Base-by-base conservation (phyloP, 2,888 invertebrate species). In the Nomada fucata region DNA sequence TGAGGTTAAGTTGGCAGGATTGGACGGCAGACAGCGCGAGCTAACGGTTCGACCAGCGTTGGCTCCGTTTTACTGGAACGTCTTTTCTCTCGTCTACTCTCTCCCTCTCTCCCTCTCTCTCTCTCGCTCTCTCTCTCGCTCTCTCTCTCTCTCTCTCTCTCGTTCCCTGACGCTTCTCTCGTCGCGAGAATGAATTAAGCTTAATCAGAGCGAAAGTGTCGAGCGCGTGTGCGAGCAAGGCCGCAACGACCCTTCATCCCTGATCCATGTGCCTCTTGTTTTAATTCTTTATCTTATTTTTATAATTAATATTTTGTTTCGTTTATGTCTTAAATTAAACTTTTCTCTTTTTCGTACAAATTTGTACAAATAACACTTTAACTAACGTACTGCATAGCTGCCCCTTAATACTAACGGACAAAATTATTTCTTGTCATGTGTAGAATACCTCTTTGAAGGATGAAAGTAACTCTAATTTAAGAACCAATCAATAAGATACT, bases 1-100 rank as follows among this genome's bases (percentile, higher is more conserved):
- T 93, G 92, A 93, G 93, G 93, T 93, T 93, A 93, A 93, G 89
- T 93, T 93, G 92, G 91, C 89, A 91, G 92, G 93, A 92, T 92
- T 91, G 92, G 92, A 90, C 91, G 91, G 90, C 92, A 92, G 93
- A 92, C 92, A 57, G 90, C 90, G 92, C 90, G 89, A 91, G 90
- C 91, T 88, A 81, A 57, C 57, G 55, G 70, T 68, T 73, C 70
- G 63, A 63, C 52, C 69, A 55, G 60, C 78, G 80, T 86, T 84
- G 57, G 79, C 74, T 57, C 78, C 83, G 86, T 79, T 88, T 88
- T 87, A 85, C 79, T 79, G 76, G 83, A 87, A 84, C 88, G 85
- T 88, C 87, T 89, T 90, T 52, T 42, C 77, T 78, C 77, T 79
- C 79, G 79, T 65, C 36, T 52, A 69, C 83, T 85, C 23, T 55